Base-by-base conservation (phyloP, 30 jellyfish, hydroid and myxozoan genomes). In the Phacellophora camtschatica region DNA sequence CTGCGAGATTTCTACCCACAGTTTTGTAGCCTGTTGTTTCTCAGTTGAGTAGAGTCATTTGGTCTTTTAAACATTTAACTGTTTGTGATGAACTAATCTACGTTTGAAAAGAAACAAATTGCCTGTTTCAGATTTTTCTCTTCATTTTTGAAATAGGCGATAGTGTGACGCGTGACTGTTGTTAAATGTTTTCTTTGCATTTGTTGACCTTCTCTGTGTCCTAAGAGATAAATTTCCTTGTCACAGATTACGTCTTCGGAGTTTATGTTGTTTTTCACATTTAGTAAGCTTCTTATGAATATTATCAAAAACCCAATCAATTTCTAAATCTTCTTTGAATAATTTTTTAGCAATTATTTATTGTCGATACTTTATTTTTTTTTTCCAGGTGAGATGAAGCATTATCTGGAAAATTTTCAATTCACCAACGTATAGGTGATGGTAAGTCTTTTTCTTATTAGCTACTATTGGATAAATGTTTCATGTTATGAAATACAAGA, bases 1-100 rank as follows among this genome's bases (percentile, higher is more conserved):
- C 86, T 42, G 86, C 45, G 86, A 73, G 86, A 51, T 53, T 73
- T 51, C 46, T 11, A 20, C 31, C 42, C 74, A 61, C 49, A 61
- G 74, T 61, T 22, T 22, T 48, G 42, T 20, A 36, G 42, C 74
- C 49, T 20, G 31, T 29, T 11, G 49, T 32, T 28, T 9, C 74
- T 33, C 37, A 61, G 74, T 20, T 50, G 71, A 61, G 61, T 55
- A 63, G 77, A 15, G 22, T 66, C 22, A n/a, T 30, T 22, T 62
- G 80, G 80, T 61, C 50, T 61, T 61, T 22, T 61, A 15, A 61
- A 61, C 37, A 24, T 61, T 36, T 15, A 32, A 61, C 50, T 61
- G 74, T 61, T 61, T 61, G 0, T 61, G 31, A n/a, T 48, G 74
- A 48, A 23, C 31, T 22, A 22, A 28, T 36, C 27, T 61, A n/a